Evolutionary conservation across 2,797 vertebrate species (phyloP), one percentile per base, ranked within the genome.

Genomic region (Polyboroides typus): DNA sequence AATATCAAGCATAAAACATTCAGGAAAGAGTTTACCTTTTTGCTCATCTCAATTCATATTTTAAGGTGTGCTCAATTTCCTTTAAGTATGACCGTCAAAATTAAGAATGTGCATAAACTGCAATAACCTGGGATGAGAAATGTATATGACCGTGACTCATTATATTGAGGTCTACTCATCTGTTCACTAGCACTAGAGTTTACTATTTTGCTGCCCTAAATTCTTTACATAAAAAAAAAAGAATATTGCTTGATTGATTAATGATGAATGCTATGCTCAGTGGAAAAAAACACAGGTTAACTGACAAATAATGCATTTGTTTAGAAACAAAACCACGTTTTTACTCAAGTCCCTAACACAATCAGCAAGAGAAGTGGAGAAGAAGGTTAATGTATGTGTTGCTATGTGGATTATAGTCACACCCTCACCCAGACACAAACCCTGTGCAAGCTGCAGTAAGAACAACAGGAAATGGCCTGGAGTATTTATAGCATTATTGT

Each of bases 391-490:
- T 48, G 27, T 86, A 85, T 96, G 95, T 96, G 97, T 93, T 95
- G 87, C 75, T 44, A 9, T 86, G 97, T 52, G 96, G 96, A 94
- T 89, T 85, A 80, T 29, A 96, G 98, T 96, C 97, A 96, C 97
- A 97, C 97, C 96, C 97, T 97, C 93, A 62, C 81, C 78, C 97
- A 97, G 94, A 97, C 96, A 68, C 96, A 72, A 90, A 86, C 89
- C 71, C 96, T 75, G 85, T 62, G 92, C 93, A 95, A 97, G 97
- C 98, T 97, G 95, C 95, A 95, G 83, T 92, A 82, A 98, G 92
- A 97, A 97, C 96, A 98, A 98, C 98, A 98, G 98, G 98, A 98
- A 98, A 98, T 53, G 96, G 98, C 97, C 96, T 7, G n/a, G 87
- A 78, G 89, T 97, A 95, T 98, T 98, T 98, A 98, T 97, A 98